These are phyloP conservation scores for Castor canadensis DNA, from an alignment of 2,113 vertebrate species.

Conservation along the genomic window DNA sequence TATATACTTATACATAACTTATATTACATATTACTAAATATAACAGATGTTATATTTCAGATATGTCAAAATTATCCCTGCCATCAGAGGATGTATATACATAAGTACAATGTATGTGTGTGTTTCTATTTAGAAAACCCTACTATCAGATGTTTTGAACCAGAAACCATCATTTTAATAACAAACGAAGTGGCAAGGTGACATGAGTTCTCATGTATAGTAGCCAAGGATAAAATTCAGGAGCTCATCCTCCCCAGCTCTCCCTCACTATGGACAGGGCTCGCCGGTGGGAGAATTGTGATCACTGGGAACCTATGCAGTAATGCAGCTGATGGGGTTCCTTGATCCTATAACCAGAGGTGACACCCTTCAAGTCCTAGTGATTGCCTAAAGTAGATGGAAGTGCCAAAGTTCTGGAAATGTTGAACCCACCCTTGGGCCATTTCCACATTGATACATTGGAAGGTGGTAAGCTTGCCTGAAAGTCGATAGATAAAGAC, in stretches of 20 bases:
- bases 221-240: background rate
- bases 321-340: background rate
- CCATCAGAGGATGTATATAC: background rate
- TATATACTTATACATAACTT: background rate
- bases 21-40: background rate
- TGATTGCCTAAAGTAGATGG: background rate
- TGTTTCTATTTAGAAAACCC: background rate
- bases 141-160: background rate
- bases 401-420: background rate
- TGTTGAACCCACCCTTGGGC: background rate
- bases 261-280: accelerated
- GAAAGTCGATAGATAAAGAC: background rate
- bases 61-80: background rate
- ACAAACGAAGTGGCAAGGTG: background rate
- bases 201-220: background rate
- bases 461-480: background rate
- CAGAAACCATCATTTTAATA: background rate
- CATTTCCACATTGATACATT: background rate
- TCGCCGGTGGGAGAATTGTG: accelerated
- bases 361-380: background rate
- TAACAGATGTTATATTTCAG: background rate
- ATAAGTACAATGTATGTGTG: background rate
- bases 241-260: accelerated
- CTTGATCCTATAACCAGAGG: background rate
- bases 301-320: background rate